phyloP scores from a whole-genome alignment of 2,113 vertebrate genomes.

The Chaetodon trifascialis region DNA sequence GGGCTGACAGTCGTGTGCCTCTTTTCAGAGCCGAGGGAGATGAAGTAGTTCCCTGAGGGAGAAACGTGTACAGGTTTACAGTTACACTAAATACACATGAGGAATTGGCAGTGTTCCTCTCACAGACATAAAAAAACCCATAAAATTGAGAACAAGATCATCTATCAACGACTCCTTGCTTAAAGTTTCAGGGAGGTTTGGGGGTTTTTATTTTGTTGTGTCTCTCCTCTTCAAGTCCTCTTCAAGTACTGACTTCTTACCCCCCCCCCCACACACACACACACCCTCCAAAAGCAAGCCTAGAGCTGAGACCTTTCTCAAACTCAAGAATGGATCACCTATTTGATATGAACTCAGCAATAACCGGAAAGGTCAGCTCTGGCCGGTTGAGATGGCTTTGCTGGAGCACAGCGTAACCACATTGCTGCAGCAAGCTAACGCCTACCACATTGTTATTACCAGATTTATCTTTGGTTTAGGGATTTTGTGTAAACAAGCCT shows the following conservation, averaged over 20 bases:
- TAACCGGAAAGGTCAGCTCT: conserved; percentile 39
- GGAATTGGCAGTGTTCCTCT: background rate
- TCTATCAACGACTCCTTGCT: background rate
- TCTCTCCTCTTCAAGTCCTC: background rate
- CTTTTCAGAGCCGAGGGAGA: background rate
- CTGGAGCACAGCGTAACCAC: conserved; percentile 34
- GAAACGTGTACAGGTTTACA: conserved; percentile 4
- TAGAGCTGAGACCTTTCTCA: conserved; percentile 26
- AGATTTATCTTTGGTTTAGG: conserved; percentile 63
- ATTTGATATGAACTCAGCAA: conserved; percentile 53
- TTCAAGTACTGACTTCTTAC: background rate
- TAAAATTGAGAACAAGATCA: background rate
- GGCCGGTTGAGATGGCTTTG: conserved; percentile 21
- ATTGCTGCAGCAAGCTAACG: conserved; percentile 4
- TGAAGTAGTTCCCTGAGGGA: background rate
- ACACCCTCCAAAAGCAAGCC: background rate
- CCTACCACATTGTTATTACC: conserved; percentile 52
- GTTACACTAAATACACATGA: background rate
- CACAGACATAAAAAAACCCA: too few relatives aligned
- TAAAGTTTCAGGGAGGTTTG: background rate
- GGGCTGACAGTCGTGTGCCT: conserved; percentile 9
- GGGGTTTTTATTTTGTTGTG: background rate
- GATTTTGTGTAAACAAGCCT: conserved; percentile 69
- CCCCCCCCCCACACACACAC: background rate
- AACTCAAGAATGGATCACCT: conserved; percentile 44